phyloP scores from a whole-genome alignment of 2,797 vertebrate genomes.

The Danio choprae region DNA sequence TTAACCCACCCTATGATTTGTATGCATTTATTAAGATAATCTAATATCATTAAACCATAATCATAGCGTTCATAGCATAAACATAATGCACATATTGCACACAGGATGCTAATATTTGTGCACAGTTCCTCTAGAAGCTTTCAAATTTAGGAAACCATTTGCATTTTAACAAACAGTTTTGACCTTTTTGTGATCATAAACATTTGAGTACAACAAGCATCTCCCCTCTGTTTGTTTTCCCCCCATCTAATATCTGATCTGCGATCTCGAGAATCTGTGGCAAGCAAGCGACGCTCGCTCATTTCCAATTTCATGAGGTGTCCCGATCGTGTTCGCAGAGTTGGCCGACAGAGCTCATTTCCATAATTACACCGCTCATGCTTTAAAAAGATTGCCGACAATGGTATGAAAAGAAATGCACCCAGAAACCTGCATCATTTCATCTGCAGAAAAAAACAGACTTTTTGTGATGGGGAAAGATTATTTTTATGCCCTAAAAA shows the following conservation, averaged over 20 bases:
- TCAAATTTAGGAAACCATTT: neutral
- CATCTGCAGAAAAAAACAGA: constrained; percentile 15
- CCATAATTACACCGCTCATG: constrained; percentile 44
- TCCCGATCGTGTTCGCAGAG: neutral
- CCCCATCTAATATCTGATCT: neutral
- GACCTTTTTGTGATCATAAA: constrained; percentile 1
- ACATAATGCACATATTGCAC: too few relatives aligned
- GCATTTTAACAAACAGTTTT: constrained; percentile 4
- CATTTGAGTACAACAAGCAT: neutral
- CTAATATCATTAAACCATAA: too few relatives aligned
- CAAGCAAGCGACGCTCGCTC: neutral
- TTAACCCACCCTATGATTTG: too few relatives aligned
- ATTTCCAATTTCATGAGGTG: constrained; percentile 39
- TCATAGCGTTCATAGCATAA: too few relatives aligned
- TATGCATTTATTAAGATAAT: too few relatives aligned
- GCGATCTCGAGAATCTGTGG: constrained; percentile 5
- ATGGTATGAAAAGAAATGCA: constrained; percentile 23
- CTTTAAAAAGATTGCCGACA: neutral
- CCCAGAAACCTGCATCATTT: constrained; percentile 25
- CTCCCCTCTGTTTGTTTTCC: neutral
- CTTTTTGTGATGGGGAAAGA: neutral
- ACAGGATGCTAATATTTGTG: too few relatives aligned
- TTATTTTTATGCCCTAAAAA: neutral
- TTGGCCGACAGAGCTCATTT: constrained; percentile 30
- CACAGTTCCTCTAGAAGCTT: neutral